phyloP scores from a whole-genome alignment of 2,888 invertebrate genomes.

The Azorinus chamasolen region DNA sequence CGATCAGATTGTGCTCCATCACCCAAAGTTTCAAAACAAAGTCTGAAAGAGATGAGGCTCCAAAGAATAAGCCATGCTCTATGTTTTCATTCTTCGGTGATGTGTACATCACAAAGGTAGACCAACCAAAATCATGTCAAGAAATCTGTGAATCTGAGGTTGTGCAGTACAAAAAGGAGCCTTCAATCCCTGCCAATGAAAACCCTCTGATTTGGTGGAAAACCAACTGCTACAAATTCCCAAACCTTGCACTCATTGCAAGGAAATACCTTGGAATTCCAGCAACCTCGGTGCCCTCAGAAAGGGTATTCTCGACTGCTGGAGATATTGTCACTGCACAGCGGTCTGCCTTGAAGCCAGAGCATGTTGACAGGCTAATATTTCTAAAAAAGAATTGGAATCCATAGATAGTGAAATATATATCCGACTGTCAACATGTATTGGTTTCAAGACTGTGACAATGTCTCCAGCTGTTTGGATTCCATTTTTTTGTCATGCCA shows the following conservation, averaged over 20 bases:
- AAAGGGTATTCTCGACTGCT: conserved; percentile 27
- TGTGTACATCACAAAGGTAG: conserved; percentile 29
- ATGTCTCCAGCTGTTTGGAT: too few relatives aligned
- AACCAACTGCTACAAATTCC: background rate
- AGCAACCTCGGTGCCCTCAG: conserved; percentile 22
- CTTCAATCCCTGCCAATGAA: conserved; percentile 2
- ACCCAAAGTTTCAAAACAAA: too few relatives aligned
- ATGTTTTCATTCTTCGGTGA: conserved; percentile 42
- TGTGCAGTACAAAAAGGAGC: background rate
- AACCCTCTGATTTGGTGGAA: conserved; percentile 20
- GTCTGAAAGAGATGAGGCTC: too few relatives aligned
- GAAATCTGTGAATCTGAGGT: conserved; percentile 2
- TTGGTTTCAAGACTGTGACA: too few relatives aligned
- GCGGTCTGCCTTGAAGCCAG: conserved; percentile 7
- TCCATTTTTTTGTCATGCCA: too few relatives aligned
- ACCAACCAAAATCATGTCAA: conserved; percentile 19
- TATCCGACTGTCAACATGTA: too few relatives aligned
- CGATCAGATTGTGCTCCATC: too few relatives aligned
- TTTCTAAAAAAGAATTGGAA: conserved; percentile 28
- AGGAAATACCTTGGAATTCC: conserved; percentile 14
- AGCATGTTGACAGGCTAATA: conserved; percentile 18
- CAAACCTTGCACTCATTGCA: conserved; percentile 3
- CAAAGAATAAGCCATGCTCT: too few relatives aligned
- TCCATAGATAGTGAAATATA: too few relatives aligned
- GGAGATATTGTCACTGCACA: conserved; percentile 31